Evolutionary conservation across 30 jellyfish, hydroid and myxozoan genomes (phyloP), one percentile per base, ranked within the genome.

Genomic region (Clytia hemisphaerica): DNA sequence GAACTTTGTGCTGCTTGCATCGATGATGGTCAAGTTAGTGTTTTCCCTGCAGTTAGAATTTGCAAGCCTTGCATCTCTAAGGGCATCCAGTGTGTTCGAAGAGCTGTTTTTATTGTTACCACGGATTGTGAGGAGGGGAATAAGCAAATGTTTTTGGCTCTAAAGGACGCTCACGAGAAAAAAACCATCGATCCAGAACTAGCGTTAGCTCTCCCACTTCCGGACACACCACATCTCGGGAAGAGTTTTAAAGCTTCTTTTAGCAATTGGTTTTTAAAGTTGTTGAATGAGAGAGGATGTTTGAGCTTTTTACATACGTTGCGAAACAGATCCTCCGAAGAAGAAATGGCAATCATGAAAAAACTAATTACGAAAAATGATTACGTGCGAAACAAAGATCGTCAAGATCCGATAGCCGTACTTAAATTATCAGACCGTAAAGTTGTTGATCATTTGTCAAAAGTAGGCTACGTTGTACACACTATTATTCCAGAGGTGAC

Each of bases 141-240:
- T n/a, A n/a, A n/a, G n/a, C n/a, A n/a, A n/a, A n/a, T n/a, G n/a
- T 58, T 58, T 19, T 35, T 35, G 16, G 40, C 37, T 58, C 18
- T 34, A 15, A 37, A 34, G 18, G 18, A 35, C 40, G 61, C 15
- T 37, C 60, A 14, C 40, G 18, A 35, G 2, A 61, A 61, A 61
- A 31, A 60, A 7, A 31, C 31, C 2, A 61, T 29, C 37, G 60
- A 61, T 35, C 4, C 21, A 37, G 75, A 61, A 37, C 61, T 15
- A 61, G 42, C 40, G 22, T 58, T 35, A 19, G 37, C 61, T 0
- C 19, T 38, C 6, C 40, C 46, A 65, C 40, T 64, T 42, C 77
- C 77, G 24, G 77, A 64, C 30, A 37, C 63, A 61, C 77, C 77
- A n/a, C n/a, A n/a, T n/a, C n/a, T n/a, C n/a, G n/a, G n/a, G n/a